Evolutionary conservation across 2,113 vertebrate species (phyloP), one percentile per base, ranked within the genome.

Genomic region (Ia io): DNA sequence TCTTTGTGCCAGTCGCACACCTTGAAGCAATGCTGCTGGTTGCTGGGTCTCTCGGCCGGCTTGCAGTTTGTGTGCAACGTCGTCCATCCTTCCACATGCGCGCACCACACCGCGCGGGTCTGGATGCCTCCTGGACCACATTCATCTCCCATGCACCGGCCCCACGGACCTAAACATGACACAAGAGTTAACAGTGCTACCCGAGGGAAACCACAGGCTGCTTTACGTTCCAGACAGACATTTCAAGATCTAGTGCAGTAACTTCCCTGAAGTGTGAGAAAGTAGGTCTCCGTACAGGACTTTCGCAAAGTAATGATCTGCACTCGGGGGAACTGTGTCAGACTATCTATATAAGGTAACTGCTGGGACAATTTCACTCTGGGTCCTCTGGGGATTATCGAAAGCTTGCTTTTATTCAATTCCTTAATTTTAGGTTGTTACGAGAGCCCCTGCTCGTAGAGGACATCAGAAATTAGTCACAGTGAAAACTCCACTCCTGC

Each of bases 1-100:
- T 99, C 99, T 93, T 99, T 99, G 98, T 99, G 99, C 99, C 99
- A 99, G 98, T 99, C 99, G 0, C 99, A 99, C 63, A 99, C 99
- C 0, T 98, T 98, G 98, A 99, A 99, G 76, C 99, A 99, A 97
- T 98, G 99, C 70, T 99, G 99, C 98, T 99, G 99, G 98, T 99
- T 99, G 91, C 98, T 99, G 0, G 99, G 99, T 22, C 99, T 98
- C 93, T 98, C 98, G 0, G 85, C 96, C 97, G 99, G 99, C 96
- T 98, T 99, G 95, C 99, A 99, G 98, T 99, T 99, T 0, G 99
- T 99, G 84, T 99, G 99, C 63, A 99, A 98, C 0, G 99, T 99
- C 0, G 99, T 99, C 99, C 99, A 99, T 87, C 99, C 99, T 40
- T 99, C 99, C 90, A 98, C 98, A 0, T 99, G 99, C 93, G 99